Base-by-base conservation (phyloP, 2,888 invertebrate genomes). In the Rutpela maculata region DNA sequence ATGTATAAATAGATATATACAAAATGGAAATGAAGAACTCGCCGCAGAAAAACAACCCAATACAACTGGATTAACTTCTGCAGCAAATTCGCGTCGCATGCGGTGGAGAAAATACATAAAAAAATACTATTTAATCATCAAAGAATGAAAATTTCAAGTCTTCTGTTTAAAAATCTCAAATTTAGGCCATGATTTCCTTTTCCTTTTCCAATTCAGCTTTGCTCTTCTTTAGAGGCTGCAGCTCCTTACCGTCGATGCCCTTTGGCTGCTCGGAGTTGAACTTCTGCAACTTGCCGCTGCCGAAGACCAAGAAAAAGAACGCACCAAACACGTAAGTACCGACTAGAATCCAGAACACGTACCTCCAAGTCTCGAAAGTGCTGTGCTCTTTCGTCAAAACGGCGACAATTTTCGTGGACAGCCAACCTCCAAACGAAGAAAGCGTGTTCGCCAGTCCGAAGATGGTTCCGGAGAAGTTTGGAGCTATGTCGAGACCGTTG, bases 361-460 rank as follows among this genome's bases (percentile, higher is more conserved):
- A 93, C 87, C 93, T 93, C 97, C 97, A 97, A 85, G 94, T 94
- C 22, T 91, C 92, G 84, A 94, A 94, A 0, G 94, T 94, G 90
- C 95, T 94, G 84, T 95, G 92, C 11, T 94, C 90, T 78, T 94
- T 93, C 0, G 96, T 96, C 22, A 97, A 90, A 69, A 92, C 91
- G 15, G 95, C 96, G 22, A 96, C 96, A 92, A 96, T 95, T 89
- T 93, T 93, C 0, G 96, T 94, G 10, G 96, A 96, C 0, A 97
- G 88, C 90, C 94, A 96, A 0, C 97, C 97, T 9, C 96, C 95
- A 70, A 95, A 91, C 0, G 96, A 96, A 0, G 96, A 96, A 74
- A 96, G 89, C 0, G 96, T 96, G 86, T 97, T 97, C n/a, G 96
- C 96, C 91, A 97, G 91, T 56, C 97, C 97, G 88, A 97, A 96